Evolutionary conservation across 92 coral and sea anemone species (phyloP), one percentile per base, ranked within the genome.

Genomic region (Blastomussa wellsi): DNA sequence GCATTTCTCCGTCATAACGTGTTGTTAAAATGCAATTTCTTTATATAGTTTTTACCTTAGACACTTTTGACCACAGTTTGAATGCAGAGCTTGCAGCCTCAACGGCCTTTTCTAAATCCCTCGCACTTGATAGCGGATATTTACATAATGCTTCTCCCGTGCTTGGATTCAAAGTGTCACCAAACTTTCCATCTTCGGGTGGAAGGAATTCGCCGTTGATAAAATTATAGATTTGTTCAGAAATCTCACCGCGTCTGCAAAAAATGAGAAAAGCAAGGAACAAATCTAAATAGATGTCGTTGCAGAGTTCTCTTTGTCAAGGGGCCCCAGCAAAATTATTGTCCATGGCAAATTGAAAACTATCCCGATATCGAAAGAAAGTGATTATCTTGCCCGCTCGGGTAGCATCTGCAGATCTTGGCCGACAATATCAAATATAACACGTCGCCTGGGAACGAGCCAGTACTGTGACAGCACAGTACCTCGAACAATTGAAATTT

Each of bases 161-260:
- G 35, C 91, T 82, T 13, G 93, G 93, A 76, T 86, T 87, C 33
- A 52, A 60, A 22, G 89, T 89, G 49, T 87, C 86, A 3, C 64
- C 79, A 26, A 82, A 87, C 70, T 57, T 75, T 17, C 93, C 91
- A 37, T 80, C 91, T 41, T 84, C 84, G 7, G 90, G 86, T 24
- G 90, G 84, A 67, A 87, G 75, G 79, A 90, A 90, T 36, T 87
- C 93, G 20, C 93, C 93, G 57, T 90, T 90, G 82, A 90, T 79
- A 48, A 82, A 90, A 77, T 90, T 90, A 19, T n/a, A 57, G 44
- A 90, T 90, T 33, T 81, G 88, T 16, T 90, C 86, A 26, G 86
- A 49, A 72, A 82, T 82, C 32, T 82, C 86, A 55, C 84, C 84
- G 3, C 86, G 86, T 17, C 86, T 82, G 47, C 37, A 52, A n/a